phyloP scores from a whole-genome alignment of 2,113 vertebrate genomes.

The Condylura cristata region DNA sequence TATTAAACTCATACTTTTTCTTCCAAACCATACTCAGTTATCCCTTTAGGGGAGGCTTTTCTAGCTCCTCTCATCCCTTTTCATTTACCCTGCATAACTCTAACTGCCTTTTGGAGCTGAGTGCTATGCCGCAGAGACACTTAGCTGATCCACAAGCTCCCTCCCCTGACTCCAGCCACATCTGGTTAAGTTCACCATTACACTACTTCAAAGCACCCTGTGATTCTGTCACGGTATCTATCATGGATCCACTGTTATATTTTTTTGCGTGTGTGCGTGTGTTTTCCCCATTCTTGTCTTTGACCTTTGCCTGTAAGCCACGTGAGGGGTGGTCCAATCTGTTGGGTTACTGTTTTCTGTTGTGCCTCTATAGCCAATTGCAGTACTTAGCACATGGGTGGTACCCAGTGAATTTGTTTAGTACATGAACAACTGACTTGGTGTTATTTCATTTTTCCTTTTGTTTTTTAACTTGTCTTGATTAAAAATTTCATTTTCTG shows the following conservation, averaged over 20 bases:
- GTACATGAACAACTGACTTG: background rate
- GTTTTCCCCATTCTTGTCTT: background rate
- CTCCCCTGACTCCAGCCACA: background rate
- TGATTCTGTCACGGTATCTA: background rate
- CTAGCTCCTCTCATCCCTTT: background rate
- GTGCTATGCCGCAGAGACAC: background rate
- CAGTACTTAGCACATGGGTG: background rate
- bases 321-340: background rate
- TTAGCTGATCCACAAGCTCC: background rate
- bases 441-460: background rate
- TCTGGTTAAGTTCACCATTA: background rate
- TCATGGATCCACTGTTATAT: background rate
- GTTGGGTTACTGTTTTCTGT: background rate
- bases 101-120: background rate
- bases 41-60: background rate
- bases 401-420: background rate
- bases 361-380: background rate
- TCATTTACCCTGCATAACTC: background rate
- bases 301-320: background rate
- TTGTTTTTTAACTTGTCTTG: background rate
- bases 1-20: background rate
- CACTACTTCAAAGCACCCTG: background rate
- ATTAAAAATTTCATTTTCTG: slow-evolving; percentile 7
- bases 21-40: slow-evolving; percentile 11
- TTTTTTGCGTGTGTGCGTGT: background rate